Evolutionary conservation across 2,113 vertebrate species (phyloP), one percentile per base, ranked within the genome.

Genomic region (Puntigrus tetrazona): DNA sequence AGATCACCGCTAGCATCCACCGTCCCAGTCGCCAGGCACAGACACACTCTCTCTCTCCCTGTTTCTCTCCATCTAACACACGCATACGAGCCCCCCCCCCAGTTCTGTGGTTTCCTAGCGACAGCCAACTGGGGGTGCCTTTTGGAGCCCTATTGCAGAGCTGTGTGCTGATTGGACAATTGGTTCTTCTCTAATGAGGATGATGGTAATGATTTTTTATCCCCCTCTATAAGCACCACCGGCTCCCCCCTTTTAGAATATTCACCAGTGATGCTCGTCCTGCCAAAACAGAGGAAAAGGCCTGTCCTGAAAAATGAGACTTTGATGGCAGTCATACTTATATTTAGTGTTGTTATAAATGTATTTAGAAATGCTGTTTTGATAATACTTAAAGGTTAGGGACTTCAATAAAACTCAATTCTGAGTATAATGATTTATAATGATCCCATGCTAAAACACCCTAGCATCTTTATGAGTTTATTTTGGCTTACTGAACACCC

Each of bases 71-170:
- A 90, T 91, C 91, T 91, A 87, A 86, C 86, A 83, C 72, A 77
- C 84, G 89, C 92, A 89, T 89, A 88, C 92, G 90, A 92, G 90
- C 90, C 90, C 36, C 57, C 76, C 78, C 93, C 93, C 92, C 93
- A 90, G 94, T 93, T 94, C 94, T 93, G 91, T 93, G 92, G 94
- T 95, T 91, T 92, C 93, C 92, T 94, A 95, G 94, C 93, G 90
- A 95, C 93, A 94, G 92, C 93, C 94, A 95, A 94, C 89, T 81
- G 89, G 91, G 81, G 91, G 65, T 80, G 72, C 77, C 89, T 91
- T 89, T 78, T 74, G 92, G 91, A 93, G 92, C 92, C 90, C 91
- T 90, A 83, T 80, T 86, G 85, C 88, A 76, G 80, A 88, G 90
- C 83, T 8, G 86, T 73, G 3, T 69, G 85, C 88, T 87, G 91